Evolutionary conservation across 2,797 vertebrate species (phyloP), one percentile per base, ranked within the genome.

Genomic region (Pagetopsis macropterus): DNA sequence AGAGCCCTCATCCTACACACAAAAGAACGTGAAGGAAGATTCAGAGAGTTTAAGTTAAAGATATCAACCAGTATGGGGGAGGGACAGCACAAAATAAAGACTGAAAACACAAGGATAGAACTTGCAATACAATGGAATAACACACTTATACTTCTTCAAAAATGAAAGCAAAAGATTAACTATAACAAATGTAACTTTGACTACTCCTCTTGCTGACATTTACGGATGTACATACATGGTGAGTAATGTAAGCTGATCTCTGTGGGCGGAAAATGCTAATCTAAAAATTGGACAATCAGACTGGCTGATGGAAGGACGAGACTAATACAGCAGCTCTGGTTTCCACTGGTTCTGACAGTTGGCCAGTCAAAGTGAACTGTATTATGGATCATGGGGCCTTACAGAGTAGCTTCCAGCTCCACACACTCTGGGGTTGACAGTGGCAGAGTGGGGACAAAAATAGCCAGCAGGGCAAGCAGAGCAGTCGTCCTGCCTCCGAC

Each of bases 401-500:
- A 98, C 97, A 19, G 96, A 98, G 91, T 95, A 98, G 84, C 92
- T 97, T 83, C 96, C 97, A 78, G 92, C 76, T 58, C 95, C 93
- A 55, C 97, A 98, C 1, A 92, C 79, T 78, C 41, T 91, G 44
- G 96, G 96, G 81, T 83, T 90, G 78, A 89, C 78, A 4, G 95
- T 97, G 74, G 96, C 96, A 72, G 93, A 93, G 66, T 92, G 82
- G 48, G 96, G 95, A 87, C 97, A 98, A 68, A 90, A 95, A 84
- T 96, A 95, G 1, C 97, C 97, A 40, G 93, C 94, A 12, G 96
- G 95, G 79, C 97, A 97, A 21, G 84, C 83, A 27, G 78, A 82
- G 86, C 96, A 98, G 87, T 96, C 96, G 72, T 91, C 90, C 43
- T 90, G 80, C 65, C 65, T 85, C 75, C 81, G 85, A 1, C 94